Evolutionary conservation across 2,888 invertebrate genomes (phyloP).

Genomic region (Andrena bicolor): DNA sequence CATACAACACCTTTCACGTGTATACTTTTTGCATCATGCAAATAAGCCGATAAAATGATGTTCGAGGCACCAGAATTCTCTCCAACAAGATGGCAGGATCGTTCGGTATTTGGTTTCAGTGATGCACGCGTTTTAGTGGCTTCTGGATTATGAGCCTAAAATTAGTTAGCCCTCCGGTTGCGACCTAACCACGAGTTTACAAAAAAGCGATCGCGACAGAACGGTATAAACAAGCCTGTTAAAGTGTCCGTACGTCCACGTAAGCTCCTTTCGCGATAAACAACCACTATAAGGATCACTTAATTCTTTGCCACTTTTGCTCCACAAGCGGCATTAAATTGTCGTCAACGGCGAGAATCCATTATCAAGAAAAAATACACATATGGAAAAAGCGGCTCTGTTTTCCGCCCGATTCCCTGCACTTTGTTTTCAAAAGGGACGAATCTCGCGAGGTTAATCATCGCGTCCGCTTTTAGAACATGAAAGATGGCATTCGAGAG

Average conservation of each 20-base stretch:
- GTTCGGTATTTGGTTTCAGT: conserved; percentile 56
- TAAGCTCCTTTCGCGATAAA: conserved; percentile 66
- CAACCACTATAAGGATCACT: conserved; percentile 56
- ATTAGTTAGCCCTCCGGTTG: conserved; percentile 60
- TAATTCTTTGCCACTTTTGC: conserved; percentile 55
- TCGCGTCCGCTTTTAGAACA: not conserved
- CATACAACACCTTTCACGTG: too few species aligned
- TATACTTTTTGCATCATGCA: not conserved
- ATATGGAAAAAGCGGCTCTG: not conserved
- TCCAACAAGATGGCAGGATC: conserved; percentile 20
- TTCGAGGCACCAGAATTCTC: conserved; percentile 25
- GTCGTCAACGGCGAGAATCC: conserved; percentile 32
- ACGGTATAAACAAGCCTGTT: conserved; percentile 57
- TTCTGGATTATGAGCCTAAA: conserved; percentile 63
- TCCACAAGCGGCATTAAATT: conserved; percentile 22
- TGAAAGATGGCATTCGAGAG: conserved; percentile 7
- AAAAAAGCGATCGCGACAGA: conserved; percentile 51
- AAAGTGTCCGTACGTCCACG: conserved; percentile 36
- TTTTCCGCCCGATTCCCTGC: not conserved
- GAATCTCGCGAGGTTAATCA: conserved; percentile 17
- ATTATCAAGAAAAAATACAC: conserved; percentile 32
- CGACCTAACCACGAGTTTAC: conserved; percentile 50
- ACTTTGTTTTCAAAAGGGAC: conserved; percentile 2
- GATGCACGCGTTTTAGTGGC: conserved; percentile 49
- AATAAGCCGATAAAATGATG: conserved; percentile 28